Base-by-base conservation (phyloP, 53 echinoderm and acorn worm species). In the Apostichopus leukothele region DNA sequence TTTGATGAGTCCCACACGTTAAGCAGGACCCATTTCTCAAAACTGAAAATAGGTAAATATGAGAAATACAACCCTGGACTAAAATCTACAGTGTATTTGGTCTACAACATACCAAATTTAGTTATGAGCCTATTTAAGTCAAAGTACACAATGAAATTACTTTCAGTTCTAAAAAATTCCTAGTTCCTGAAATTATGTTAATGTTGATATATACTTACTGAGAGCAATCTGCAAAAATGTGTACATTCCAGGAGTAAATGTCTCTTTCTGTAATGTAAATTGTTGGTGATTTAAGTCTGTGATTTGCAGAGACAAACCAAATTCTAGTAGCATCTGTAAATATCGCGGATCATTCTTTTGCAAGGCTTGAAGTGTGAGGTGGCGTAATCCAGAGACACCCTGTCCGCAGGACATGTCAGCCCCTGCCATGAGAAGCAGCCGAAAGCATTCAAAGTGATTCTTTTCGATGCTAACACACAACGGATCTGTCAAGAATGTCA, bases 381-480 rank as follows among this genome's bases (percentile, higher is more conserved):
- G 27, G 4, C 68, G 39, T 16, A 73, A 10, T 10, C 86, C 86
- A 50, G 86, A 25, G 5, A 25, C 55, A n/a, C 83, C 60, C 60
- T 83, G 83, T 22, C 83, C 83, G 12, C 83, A 83, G 60, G 83
- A 57, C 55, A 83, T 83, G 57, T 91, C 88, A 14, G 93, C 93
- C 7, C 93, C 93, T 8, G 81, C 89, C 8, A 79, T 12, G 1
- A 93, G 90, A 5, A 93, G 89, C 16, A 67, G n/a, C 27, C 19
- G 75, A 66, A 93, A 93, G 73, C 93, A 93, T 5, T 90, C 61
- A n/a, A 60, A 18, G 67, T 91, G 91, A 4, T 83, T 67, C 57
- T 93, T 92, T 60, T 89, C 79, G 68, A 93, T 87, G 71, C 93
- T 91, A 23, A 93, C 86, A 61, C 89, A 90, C 7, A 94, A 68